Conservation (phyloP, 2,888 invertebrate genomes). For the Heliconius hortense region DNA sequence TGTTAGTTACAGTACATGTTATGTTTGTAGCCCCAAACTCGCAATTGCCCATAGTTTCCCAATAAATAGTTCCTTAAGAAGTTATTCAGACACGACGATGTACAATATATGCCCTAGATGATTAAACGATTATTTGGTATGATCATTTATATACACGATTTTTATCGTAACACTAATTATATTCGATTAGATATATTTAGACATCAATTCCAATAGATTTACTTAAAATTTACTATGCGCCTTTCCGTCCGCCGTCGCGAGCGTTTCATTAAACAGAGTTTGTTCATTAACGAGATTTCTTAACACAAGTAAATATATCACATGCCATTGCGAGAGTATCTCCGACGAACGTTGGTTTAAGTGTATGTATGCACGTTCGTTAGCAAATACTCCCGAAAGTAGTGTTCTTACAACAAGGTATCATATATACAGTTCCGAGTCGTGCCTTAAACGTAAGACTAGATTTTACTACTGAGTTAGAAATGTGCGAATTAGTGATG, state of each 20-base stretch:
- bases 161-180: conserved; percentile 51
- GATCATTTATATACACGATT: conserved; percentile 43
- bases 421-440: conserved; percentile 75
- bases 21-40: conserved; percentile 39
- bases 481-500: conserved; percentile 64
- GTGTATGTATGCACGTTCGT: conserved; percentile 48
- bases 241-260: conserved; percentile 62
- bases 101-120: conserved; percentile 24
- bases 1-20: conserved; percentile 53
- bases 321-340: conserved; percentile 71
- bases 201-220: conserved; percentile 63
- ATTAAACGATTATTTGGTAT: conserved; percentile 31
- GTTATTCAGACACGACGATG: conserved; percentile 7
- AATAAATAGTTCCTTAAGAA: not conserved
- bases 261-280: conserved; percentile 46
- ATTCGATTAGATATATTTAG: conserved; percentile 54
- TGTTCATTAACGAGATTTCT: conserved; percentile 58
- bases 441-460: conserved; percentile 79
- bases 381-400: conserved; percentile 68
- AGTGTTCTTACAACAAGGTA: conserved; percentile 68
- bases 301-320: conserved; percentile 75
- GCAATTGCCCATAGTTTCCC: conserved; percentile 3
- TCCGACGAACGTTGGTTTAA: conserved; percentile 56
- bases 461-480: conserved; percentile 78
- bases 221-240: conserved; percentile 50